Conservation (phyloP, 1,140 invertebrate species). For the Ectropis grisescens region DNA sequence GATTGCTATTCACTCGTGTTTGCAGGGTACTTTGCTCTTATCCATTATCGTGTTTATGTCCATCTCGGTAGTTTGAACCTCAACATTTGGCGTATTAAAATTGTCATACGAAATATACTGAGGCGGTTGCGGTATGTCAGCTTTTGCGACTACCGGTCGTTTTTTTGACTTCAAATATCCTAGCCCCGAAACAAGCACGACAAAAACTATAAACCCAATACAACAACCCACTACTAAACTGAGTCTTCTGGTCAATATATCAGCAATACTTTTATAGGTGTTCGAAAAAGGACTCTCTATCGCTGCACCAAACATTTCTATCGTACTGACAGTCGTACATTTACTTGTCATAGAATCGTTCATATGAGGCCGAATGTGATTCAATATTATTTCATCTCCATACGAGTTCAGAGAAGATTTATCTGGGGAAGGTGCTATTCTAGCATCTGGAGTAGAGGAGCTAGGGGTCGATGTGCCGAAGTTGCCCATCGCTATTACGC, state of each 20-base stretch:
- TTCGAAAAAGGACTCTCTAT: slow-evolving; percentile 77
- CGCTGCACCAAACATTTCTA: slow-evolving; percentile 78
- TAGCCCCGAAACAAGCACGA: slow-evolving; percentile 84
- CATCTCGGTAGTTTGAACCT: slow-evolving; percentile 53
- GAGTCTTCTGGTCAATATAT: slow-evolving; percentile 81
- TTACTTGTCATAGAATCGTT: slow-evolving; percentile 81
- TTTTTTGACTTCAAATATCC: slow-evolving; percentile 90
- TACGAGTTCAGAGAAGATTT: slow-evolving; percentile 59
- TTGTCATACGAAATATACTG: slow-evolving; percentile 71
- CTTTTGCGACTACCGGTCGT: slow-evolving; percentile 80
- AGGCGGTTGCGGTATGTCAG: slow-evolving; percentile 73
- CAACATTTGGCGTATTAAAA: slow-evolving; percentile 55
- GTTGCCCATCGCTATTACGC: slow-evolving; percentile 83
- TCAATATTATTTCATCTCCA: slow-evolving; percentile 67
- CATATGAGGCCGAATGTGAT: slow-evolving; percentile 72
- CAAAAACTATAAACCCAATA: slow-evolving; percentile 87
- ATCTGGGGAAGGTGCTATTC: slow-evolving; percentile 64
- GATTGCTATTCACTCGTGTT: slow-evolving; percentile 10
- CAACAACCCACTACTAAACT: slow-evolving; percentile 88
- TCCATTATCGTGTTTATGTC: slow-evolving; percentile 55
- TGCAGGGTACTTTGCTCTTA: slow-evolving; percentile 35
- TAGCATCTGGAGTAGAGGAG: slow-evolving; percentile 56
- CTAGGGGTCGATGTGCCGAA: slow-evolving; percentile 69
- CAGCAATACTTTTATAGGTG: slow-evolving; percentile 74
- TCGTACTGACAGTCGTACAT: slow-evolving; percentile 82